These are phyloP conservation scores for Congeria kusceri DNA, from an alignment of 2,888 invertebrate genomes.

Conservation along the genomic window DNA sequence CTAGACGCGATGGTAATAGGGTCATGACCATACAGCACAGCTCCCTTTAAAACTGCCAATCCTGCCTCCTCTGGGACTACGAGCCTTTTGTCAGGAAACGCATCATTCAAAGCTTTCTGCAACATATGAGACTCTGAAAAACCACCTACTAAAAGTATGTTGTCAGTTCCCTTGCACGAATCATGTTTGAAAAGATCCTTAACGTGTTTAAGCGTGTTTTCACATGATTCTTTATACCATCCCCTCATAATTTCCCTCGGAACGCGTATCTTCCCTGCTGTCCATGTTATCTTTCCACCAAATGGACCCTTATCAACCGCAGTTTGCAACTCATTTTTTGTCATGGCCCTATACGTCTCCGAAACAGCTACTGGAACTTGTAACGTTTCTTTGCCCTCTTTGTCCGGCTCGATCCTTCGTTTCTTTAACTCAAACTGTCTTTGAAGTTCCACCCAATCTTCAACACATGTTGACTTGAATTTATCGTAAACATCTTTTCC, in stretches of 20 bases:
- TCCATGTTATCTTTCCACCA: constrained; percentile 38
- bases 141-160: constrained; percentile 67
- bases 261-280: constrained; percentile 58
- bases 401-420: constrained; percentile 49
- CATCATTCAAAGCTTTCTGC: constrained; percentile 55
- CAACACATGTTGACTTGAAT: constrained; percentile 42
- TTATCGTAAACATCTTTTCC: constrained; percentile 36
- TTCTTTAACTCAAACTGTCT: constrained; percentile 70
- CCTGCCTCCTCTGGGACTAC: constrained; percentile 69
- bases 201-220: constrained; percentile 60
- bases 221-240: constrained; percentile 51
- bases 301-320: no score
- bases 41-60: constrained; percentile 70
- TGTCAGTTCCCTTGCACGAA: constrained; percentile 50
- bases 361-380: constrained; percentile 55
- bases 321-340: constrained; percentile 37
- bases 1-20: constrained; percentile 60
- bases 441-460: constrained; percentile 62
- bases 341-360: constrained; percentile 43
- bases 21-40: constrained; percentile 68
- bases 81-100: constrained; percentile 52
- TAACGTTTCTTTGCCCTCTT: constrained; percentile 53
- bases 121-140: constrained; percentile 66
- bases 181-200: constrained; percentile 45
- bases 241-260: constrained; percentile 50